A percentile compares a stretch with the other conserved stretches of the same genome.
These are phyloP conservation scores for Gallinago jamesoni DNA, from an alignment of 2,113 vertebrate genomes.

Conservation along the genomic window DNA sequence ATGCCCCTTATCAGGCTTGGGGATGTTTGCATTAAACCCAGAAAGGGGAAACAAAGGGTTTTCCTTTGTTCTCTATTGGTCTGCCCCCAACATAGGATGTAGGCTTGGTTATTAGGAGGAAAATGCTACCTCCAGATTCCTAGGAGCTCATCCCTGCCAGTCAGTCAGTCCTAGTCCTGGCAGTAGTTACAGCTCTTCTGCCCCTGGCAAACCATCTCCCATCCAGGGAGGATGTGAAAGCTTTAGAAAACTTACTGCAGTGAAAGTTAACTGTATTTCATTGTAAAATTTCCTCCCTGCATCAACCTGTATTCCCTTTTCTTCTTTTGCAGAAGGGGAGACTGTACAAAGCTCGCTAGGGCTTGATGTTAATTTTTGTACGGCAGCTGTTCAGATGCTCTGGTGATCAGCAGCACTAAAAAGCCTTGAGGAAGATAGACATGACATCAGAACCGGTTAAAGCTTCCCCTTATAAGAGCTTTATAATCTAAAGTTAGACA, in stretches of 20 bases:
- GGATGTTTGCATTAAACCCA: background rate
- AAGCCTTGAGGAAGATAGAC: background rate
- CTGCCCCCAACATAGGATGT: background rate
- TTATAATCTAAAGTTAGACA: conserved; percentile 18
- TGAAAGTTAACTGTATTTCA: background rate
- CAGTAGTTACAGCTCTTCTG: background rate
- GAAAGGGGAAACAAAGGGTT: background rate
- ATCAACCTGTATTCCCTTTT: background rate
- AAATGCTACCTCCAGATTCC: background rate
- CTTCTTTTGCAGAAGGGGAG: background rate
- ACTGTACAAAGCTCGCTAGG: background rate
- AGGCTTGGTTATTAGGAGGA: background rate
- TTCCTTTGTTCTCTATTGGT: background rate
- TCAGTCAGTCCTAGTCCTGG: background rate
- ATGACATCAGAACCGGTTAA: conserved; percentile 2
- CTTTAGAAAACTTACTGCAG: background rate
- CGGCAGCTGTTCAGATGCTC: background rate
- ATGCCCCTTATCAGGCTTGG: background rate
- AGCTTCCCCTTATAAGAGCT: background rate
- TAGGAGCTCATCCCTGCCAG: background rate
- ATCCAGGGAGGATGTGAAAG: background rate
- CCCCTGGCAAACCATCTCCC: background rate
- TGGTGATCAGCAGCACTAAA: conserved; percentile 1
- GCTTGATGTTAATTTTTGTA: background rate
- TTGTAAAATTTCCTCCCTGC: background rate